A percentile compares a stretch with the other conserved stretches of the same genome.
Conservation (phyloP, 1,140 invertebrate species). For the Pseudachorutes palmiensis region DNA sequence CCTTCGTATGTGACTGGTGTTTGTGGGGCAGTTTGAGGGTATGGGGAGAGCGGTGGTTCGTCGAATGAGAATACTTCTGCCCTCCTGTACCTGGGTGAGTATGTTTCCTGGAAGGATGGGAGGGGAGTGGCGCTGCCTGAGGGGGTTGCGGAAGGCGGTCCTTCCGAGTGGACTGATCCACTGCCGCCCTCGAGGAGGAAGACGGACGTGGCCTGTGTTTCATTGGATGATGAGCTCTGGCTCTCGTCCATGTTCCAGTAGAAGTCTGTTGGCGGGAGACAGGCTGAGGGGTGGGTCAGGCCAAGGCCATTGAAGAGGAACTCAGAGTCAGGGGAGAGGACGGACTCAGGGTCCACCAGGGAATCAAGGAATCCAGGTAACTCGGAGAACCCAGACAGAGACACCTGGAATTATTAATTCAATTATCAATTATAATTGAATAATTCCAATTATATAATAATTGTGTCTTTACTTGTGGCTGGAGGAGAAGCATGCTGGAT, state of each 20-base stretch:
- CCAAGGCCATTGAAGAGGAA: slow-evolving; percentile 27
- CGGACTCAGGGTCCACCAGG: slow-evolving; percentile 36
- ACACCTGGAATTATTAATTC: no score
- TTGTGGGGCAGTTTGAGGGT: slow-evolving; percentile 41
- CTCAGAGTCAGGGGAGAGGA: slow-evolving; percentile 34
- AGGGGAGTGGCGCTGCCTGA: slow-evolving; percentile 52
- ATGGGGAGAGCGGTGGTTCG: slow-evolving; percentile 48
- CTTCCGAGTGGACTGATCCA: slow-evolving; percentile 31
- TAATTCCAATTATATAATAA: no score
- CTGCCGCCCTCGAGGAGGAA: slow-evolving; percentile 33
- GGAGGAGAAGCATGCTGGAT: slow-evolving; percentile 38
- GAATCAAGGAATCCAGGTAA: slow-evolving; percentile 37
- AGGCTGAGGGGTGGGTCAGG: slow-evolving; percentile 12
- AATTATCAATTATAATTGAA: no score
- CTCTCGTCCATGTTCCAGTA: slow-evolving; percentile 3
- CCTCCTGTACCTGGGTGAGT: slow-evolving; percentile 57
- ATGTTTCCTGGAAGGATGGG: slow-evolving; percentile 78
- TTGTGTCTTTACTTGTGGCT: slow-evolving; percentile 35
- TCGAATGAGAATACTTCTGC: slow-evolving; percentile 40
- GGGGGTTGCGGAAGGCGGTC: no score
- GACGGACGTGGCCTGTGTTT: slow-evolving; percentile 20
- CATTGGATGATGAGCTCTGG: not conserved
- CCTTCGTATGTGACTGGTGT: slow-evolving; percentile 23
- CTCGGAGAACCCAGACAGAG: slow-evolving; percentile 37
- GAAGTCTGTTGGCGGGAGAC: slow-evolving; percentile 10